phyloP scores from a whole-genome alignment of 2,113 vertebrate species.

The Junco hyemalis region DNA sequence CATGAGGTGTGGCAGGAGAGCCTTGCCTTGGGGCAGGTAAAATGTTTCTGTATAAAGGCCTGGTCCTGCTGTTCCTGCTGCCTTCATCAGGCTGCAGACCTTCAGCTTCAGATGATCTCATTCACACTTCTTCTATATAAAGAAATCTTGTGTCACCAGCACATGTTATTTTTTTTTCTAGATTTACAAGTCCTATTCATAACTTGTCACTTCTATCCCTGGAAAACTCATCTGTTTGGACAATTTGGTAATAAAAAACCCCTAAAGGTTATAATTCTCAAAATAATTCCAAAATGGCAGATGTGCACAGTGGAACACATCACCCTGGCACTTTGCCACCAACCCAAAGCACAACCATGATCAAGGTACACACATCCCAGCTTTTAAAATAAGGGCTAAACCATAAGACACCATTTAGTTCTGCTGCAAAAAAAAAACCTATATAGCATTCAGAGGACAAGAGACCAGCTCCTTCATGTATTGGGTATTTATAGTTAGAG shows the following conservation, averaged over 20 bases:
- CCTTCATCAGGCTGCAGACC: background rate
- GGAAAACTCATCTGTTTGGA: background rate
- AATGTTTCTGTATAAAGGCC: background rate
- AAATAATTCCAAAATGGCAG: background rate
- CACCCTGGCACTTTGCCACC: background rate
- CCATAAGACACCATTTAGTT: background rate
- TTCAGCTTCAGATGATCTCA: background rate
- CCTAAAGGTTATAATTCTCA: background rate
- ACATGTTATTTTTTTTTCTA: background rate
- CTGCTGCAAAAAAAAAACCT: background rate
- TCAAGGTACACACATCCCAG: background rate
- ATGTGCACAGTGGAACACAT: background rate
- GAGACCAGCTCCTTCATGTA: conserved; percentile 7
- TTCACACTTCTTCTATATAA: background rate
- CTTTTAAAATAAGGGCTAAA: background rate
- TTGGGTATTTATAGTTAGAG: conserved; percentile 62
- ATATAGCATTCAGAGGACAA: background rate
- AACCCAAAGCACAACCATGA: background rate
- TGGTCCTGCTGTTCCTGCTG: background rate
- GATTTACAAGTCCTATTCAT: background rate
- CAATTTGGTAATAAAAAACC: background rate
- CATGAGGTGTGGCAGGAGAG: background rate
- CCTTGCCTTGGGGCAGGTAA: background rate
- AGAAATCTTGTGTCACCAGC: background rate
- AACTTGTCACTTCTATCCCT: background rate